A percentile compares a stretch with the other conserved stretches of the same genome.
These are phyloP conservation scores for Botia kubotai DNA, from an alignment of 2,797 vertebrate genomes.

Conservation along the genomic window DNA sequence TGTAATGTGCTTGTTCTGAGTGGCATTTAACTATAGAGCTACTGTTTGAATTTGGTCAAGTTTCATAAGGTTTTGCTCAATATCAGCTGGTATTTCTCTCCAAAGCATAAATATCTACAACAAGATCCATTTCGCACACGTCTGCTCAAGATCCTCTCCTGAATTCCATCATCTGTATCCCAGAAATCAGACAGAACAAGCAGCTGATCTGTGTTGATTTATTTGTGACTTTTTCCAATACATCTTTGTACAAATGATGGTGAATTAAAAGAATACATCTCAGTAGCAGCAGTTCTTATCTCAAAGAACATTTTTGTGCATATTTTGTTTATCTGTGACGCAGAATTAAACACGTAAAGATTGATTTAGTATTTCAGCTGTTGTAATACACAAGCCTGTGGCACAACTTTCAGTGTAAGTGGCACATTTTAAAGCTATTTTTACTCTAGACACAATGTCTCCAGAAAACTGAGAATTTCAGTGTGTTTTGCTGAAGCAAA, in stretches of 20 bases:
- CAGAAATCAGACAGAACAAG: background rate
- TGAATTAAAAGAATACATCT: no score
- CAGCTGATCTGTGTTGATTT: constrained; percentile 6
- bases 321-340: no score
- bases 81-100: no score
- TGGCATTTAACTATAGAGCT: no score
- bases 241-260: background rate
- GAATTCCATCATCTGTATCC: no score
- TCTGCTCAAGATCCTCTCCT: no score
- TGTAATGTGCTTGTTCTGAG: no score
- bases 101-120: no score
- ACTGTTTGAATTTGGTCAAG: no score
- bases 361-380: background rate
- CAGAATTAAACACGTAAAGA: background rate
- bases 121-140: no score
- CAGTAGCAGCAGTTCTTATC: no score
- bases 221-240: background rate
- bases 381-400: background rate
- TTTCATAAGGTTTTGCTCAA: no score
- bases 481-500: background rate
- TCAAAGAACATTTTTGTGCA: background rate
- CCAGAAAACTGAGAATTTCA: background rate
- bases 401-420: background rate
- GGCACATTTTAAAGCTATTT: background rate
- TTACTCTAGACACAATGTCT: background rate